A percentile compares a stretch with the other conserved stretches of the same genome.
phyloP scores from a whole-genome alignment of 2,113 vertebrate species.

The Campylorhamphus procurvoides region DNA sequence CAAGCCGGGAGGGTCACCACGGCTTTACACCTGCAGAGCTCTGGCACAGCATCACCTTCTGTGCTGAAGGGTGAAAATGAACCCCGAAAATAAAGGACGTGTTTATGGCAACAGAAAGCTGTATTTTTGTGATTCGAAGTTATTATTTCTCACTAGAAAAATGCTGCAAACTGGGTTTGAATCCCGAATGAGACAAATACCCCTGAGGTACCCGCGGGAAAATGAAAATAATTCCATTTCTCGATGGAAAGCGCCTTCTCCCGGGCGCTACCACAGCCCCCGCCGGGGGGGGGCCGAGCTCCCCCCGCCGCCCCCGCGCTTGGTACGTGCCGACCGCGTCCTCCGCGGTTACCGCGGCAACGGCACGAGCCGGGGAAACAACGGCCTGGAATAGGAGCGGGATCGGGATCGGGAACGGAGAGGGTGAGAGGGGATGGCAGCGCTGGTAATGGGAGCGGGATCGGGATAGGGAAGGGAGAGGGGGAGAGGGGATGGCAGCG shows the following conservation, averaged over 20 bases:
- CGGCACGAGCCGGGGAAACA: not conserved
- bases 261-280: not conserved
- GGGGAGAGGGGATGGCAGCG: too few species aligned
- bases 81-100: not conserved
- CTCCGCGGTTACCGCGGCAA: not conserved
- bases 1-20: rapidly evolving
- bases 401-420: not conserved
- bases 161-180: rapidly evolving
- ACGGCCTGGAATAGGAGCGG: not conserved
- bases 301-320: not conserved
- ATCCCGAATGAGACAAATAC: rapidly evolving
- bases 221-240: not conserved
- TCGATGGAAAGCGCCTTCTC: rapidly evolving
- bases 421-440: not conserved
- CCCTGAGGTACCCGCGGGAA: not conserved
- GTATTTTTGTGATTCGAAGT: rapidly evolving
- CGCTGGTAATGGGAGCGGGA: too few species aligned
- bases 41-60: rapidly evolving
- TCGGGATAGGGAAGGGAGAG: not conserved
- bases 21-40: rapidly evolving
- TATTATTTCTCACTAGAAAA: not conserved
- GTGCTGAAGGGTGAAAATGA: rapidly evolving
- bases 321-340: not conserved
- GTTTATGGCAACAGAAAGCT: not conserved
- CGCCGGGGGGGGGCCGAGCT: too few species aligned